A percentile compares a stretch with the other conserved stretches of the same genome.
These are phyloP conservation scores for Epizoanthus stellaris DNA, from an alignment of 92 coral and sea anemone genomes.

Conservation along the genomic window DNA sequence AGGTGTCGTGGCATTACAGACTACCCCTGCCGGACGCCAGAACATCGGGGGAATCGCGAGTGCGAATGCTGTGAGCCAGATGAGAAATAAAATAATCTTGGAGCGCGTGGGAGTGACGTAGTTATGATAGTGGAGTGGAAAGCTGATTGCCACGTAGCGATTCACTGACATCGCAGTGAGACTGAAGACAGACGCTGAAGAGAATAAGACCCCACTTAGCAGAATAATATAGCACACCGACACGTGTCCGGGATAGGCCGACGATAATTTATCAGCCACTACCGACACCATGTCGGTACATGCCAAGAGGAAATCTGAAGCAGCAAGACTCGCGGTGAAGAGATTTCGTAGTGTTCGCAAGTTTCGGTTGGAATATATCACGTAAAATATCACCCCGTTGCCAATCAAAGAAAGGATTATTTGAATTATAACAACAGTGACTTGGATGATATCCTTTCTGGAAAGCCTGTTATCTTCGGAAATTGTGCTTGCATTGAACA, in stretches of 20 bases:
- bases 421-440: conserved; percentile 44
- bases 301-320: conserved; percentile 69
- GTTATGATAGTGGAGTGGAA: conserved; percentile 72
- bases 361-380: conserved; percentile 62
- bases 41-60: conserved; percentile 77
- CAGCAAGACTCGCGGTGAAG: conserved; percentile 75
- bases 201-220: conserved; percentile 71
- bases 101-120: conserved; percentile 72
- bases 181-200: conserved; percentile 75
- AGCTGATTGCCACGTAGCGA: conserved; percentile 70
- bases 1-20: conserved; percentile 68
- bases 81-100: conserved; percentile 40
- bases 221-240: conserved; percentile 71
- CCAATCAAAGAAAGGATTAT: conserved; percentile 64
- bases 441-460: conserved; percentile 53
- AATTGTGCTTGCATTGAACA: not conserved
- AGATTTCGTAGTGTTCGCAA: conserved; percentile 67
- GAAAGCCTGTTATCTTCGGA: conserved; percentile 1
- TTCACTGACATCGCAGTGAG: conserved; percentile 78
- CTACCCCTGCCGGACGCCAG: conserved; percentile 78
- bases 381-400: conserved; percentile 64
- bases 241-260: conserved; percentile 55
- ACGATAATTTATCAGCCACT: conserved; percentile 57
- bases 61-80: conserved; percentile 72
- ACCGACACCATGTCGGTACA: conserved; percentile 73